phyloP scores from a whole-genome alignment of 1,140 invertebrate species.

The Pinna nobilis region DNA sequence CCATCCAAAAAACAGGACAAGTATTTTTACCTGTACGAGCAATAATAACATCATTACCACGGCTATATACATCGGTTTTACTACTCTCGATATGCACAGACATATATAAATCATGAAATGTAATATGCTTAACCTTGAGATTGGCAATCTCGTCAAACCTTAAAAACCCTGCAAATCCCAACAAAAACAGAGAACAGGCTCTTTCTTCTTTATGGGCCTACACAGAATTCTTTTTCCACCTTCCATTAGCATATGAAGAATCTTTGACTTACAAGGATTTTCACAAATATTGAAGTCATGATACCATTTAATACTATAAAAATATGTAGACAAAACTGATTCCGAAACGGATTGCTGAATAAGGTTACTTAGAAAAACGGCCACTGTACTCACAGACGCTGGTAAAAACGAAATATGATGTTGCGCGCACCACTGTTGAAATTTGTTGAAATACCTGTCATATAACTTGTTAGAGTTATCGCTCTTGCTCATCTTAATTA shows the following conservation, averaged over 20 bases:
- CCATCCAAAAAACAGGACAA: neutral
- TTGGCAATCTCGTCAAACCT: neutral
- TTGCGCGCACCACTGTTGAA: too few relatives aligned
- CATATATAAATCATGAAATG: neutral
- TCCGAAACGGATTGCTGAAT: too few relatives aligned
- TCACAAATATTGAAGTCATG: too few relatives aligned
- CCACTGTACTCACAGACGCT: too few relatives aligned
- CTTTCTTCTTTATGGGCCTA: slow-evolving; percentile 8
- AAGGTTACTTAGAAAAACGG: too few relatives aligned
- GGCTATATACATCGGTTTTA: slow-evolving; percentile 8
- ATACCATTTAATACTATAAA: too few relatives aligned
- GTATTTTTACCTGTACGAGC: neutral
- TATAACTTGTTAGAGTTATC: too few relatives aligned
- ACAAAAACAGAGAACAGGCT: slow-evolving; percentile 3
- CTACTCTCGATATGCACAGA: neutral
- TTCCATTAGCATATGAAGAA: too few relatives aligned
- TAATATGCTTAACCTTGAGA: neutral
- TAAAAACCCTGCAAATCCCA: slow-evolving; percentile 1
- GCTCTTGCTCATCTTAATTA: too few relatives aligned
- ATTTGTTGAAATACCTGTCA: too few relatives aligned
- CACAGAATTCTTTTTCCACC: neutral
- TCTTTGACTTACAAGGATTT: too few relatives aligned
- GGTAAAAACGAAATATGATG: neutral
- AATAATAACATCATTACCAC: neutral
- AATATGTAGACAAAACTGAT: too few relatives aligned